phyloP scores from a whole-genome alignment of 2,113 vertebrate genomes.

The Rhizomys pruinosus region DNA sequence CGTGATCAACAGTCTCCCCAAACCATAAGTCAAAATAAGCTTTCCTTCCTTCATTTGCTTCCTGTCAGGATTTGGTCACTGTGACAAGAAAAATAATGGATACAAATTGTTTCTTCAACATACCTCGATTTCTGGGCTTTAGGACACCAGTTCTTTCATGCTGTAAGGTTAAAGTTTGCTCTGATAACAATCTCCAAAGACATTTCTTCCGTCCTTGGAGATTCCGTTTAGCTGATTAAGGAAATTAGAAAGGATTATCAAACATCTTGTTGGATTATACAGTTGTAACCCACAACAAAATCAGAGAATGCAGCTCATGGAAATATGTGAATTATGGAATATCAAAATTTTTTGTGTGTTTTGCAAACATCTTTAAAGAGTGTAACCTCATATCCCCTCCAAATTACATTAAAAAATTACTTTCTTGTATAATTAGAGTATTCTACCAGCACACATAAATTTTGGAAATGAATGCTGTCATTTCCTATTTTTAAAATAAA shows the following conservation, averaged over 20 bases:
- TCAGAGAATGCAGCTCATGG: neutral
- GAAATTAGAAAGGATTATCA: slow-evolving; percentile 43
- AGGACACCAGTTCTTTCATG: neutral
- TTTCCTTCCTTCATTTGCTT: neutral
- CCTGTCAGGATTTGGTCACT: too few relatives aligned
- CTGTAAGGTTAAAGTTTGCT: neutral
- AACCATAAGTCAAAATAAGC: neutral
- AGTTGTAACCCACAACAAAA: neutral
- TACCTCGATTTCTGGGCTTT: neutral
- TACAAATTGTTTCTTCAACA: neutral
- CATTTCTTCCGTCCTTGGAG: neutral
- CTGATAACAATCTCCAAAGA: neutral
- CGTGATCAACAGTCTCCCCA: neutral
- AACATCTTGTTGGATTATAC: neutral
- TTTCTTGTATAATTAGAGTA: slow-evolving; percentile 61
- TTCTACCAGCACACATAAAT: slow-evolving; percentile 58
- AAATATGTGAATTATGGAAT: slow-evolving; percentile 5
- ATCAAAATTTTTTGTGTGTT: neutral
- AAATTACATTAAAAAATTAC: slow-evolving; percentile 65
- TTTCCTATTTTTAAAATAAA: slow-evolving; percentile 73
- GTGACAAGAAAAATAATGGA: neutral
- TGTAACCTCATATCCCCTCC: neutral
- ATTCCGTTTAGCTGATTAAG: slow-evolving; percentile 22
- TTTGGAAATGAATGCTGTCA: slow-evolving; percentile 67
- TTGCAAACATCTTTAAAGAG: slow-evolving; percentile 55